A percentile compares a stretch with the other conserved stretches of the same genome.
Evolutionary conservation across 2,797 vertebrate genomes (phyloP).

Genomic region (Xenentodon cancila): DNA sequence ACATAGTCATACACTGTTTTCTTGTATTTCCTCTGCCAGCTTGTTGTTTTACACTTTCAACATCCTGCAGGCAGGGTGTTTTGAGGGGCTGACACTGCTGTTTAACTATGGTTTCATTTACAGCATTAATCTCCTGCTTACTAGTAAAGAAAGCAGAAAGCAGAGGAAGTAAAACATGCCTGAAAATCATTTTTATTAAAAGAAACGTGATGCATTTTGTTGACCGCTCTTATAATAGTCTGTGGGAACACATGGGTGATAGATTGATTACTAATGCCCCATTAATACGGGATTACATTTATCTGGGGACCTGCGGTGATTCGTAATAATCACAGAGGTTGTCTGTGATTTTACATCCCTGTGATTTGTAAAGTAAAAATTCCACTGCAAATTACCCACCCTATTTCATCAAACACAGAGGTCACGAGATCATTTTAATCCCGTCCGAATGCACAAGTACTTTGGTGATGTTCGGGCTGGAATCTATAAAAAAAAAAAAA

Average conservation of each 20-base stretch:
- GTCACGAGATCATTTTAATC: no score
- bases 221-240: slow-evolving; percentile 18
- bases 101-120: slow-evolving; percentile 45
- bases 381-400: no score
- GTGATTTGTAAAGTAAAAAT: no score
- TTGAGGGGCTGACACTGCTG: slow-evolving; percentile 64
- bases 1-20: slow-evolving; percentile 53
- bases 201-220: slow-evolving; percentile 18
- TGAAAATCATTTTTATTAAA: slow-evolving; percentile 55
- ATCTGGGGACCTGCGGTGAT: no score
- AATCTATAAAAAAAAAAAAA: no score
- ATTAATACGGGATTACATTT: no score
- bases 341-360: no score
- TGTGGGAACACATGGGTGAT: slow-evolving; percentile 4
- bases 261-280: slow-evolving; percentile 3
- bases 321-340: no score
- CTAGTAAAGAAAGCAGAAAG: slow-evolving; percentile 7
- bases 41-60: slow-evolving; percentile 73
- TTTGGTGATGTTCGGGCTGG: no score
- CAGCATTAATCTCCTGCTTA: slow-evolving; percentile 13
- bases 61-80: slow-evolving; percentile 59
- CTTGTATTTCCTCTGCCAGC: slow-evolving; percentile 65
- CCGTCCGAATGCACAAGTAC: no score
- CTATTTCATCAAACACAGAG: no score
- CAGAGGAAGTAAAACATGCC: slow-evolving; percentile 68